A percentile compares a stretch with the other conserved stretches of the same genome.
These are phyloP conservation scores for Ectemnius cavifrons DNA, from an alignment of 2,888 invertebrate species.

Conservation along the genomic window DNA sequence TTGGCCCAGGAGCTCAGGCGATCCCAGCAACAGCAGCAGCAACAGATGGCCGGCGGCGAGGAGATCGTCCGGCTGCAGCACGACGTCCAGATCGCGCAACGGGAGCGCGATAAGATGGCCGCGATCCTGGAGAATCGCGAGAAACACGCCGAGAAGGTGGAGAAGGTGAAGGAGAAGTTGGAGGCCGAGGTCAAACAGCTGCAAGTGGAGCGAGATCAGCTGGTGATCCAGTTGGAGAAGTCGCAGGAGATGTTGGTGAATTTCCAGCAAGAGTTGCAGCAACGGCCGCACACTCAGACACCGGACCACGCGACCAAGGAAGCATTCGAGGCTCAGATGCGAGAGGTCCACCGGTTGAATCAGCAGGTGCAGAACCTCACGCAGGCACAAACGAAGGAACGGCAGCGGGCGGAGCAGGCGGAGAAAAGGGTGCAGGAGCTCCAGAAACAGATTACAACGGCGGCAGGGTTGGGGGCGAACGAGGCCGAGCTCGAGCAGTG, in stretches of 20 bases:
- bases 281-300: constrained; percentile 84
- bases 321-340: constrained; percentile 84
- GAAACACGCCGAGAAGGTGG: constrained; percentile 88
- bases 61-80: constrained; percentile 86
- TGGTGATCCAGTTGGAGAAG: constrained; percentile 93
- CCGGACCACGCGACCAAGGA: constrained; percentile 86
- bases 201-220: constrained; percentile 90
- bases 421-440: constrained; percentile 87
- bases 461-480: constrained; percentile 79
- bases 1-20: constrained; percentile 84
- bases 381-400: constrained; percentile 79
- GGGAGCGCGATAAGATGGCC: constrained; percentile 89
- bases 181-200: constrained; percentile 92
- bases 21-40: constrained; percentile 82
- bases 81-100: constrained; percentile 85
- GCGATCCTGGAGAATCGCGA: constrained; percentile 88
- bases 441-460: constrained; percentile 78
- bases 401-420: constrained; percentile 85
- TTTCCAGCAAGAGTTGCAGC: constrained; percentile 92
- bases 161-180: constrained; percentile 90
- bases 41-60: constrained; percentile 85
- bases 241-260: constrained; percentile 95
- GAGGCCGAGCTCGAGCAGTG: constrained; percentile 88
- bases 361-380: constrained; percentile 83
- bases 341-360: constrained; percentile 85